A percentile compares a stretch with the other conserved stretches of the same genome.
phyloP scores from a whole-genome alignment of 1,140 invertebrate species.

The Euura lappo region DNA sequence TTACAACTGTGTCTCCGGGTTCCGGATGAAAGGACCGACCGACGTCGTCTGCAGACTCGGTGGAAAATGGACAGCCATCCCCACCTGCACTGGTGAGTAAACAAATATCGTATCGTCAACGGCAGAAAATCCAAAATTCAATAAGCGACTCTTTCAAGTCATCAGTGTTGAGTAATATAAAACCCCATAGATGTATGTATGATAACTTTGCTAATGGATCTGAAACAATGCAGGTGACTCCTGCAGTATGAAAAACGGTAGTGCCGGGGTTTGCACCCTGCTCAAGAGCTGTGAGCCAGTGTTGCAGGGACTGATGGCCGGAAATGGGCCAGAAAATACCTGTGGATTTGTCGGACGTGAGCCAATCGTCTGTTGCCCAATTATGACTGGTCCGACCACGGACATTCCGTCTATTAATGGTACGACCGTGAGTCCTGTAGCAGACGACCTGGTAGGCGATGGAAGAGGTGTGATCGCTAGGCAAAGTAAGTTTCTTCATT shows the following conservation, averaged over 20 bases:
- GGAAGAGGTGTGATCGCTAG: slow-evolving; percentile 19
- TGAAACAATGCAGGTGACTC: slow-evolving; percentile 30
- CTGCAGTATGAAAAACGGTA: slow-evolving; percentile 26
- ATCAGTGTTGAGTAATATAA: not conserved
- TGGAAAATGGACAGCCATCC: slow-evolving; percentile 45
- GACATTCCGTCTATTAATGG: not conserved
- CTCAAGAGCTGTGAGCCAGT: slow-evolving; percentile 35
- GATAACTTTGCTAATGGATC: too few relatives aligned
- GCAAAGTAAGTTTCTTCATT: slow-evolving; percentile 24
- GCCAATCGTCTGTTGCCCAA: slow-evolving; percentile 45
- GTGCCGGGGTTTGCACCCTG: slow-evolving; percentile 33
- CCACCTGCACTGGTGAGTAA: slow-evolving; percentile 43
- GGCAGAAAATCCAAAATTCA: too few relatives aligned
- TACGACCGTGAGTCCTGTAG: not conserved
- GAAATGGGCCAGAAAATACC: slow-evolving; percentile 20
- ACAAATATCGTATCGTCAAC: too few relatives aligned
- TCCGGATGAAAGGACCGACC: slow-evolving; percentile 30
- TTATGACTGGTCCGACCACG: not conserved
- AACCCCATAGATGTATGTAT: too few relatives aligned
- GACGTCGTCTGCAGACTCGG: slow-evolving; percentile 40
- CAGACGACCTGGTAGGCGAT: not conserved
- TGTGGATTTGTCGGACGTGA: slow-evolving; percentile 33
- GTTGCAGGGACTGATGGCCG: slow-evolving; percentile 35
- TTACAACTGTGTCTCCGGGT: slow-evolving; percentile 47
- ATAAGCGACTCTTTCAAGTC: too few relatives aligned